Percentiles rank a stretch among this genome's conserved stretches.
These are phyloP conservation scores for Nyctalus aviator DNA, from an alignment of 2,797 vertebrate species.

Conservation along the genomic window DNA sequence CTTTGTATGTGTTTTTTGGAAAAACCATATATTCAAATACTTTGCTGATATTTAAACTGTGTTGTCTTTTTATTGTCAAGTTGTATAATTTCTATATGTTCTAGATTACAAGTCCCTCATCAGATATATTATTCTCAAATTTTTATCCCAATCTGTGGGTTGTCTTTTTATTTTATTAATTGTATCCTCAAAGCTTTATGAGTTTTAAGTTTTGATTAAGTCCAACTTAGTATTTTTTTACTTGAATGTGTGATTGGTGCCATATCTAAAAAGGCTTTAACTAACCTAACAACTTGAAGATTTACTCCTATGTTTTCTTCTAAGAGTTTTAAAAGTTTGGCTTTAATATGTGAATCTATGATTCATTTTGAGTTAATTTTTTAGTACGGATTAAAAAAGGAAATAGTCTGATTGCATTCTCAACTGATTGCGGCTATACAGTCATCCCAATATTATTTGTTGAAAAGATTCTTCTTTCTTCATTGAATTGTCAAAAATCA, in stretches of 20 bases:
- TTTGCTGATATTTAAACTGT: background rate
- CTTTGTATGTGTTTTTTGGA: background rate
- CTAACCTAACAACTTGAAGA: background rate
- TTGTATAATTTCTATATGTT: background rate
- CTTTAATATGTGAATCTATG: background rate
- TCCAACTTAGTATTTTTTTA: background rate
- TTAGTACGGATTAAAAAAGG: background rate
- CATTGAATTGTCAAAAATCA: background rate
- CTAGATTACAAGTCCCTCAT: background rate
- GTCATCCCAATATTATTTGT: background rate
- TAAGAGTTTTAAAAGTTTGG: background rate
- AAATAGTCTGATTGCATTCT: background rate
- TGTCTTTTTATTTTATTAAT: background rate
- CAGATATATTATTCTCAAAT: background rate
- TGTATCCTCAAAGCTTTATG: background rate
- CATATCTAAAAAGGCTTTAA: background rate
- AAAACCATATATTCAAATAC: background rate
- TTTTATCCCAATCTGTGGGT: background rate
- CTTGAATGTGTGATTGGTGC: background rate
- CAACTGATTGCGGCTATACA: background rate
- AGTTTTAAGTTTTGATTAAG: background rate
- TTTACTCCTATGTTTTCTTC: background rate
- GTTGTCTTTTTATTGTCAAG: background rate
- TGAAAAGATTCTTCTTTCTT: slow-evolving; percentile 31
- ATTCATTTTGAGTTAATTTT: background rate